A percentile compares a stretch with the other conserved stretches of the same genome.
Conservation (phyloP, 1,140 invertebrate species). For the Medauroidea extradentata region DNA sequence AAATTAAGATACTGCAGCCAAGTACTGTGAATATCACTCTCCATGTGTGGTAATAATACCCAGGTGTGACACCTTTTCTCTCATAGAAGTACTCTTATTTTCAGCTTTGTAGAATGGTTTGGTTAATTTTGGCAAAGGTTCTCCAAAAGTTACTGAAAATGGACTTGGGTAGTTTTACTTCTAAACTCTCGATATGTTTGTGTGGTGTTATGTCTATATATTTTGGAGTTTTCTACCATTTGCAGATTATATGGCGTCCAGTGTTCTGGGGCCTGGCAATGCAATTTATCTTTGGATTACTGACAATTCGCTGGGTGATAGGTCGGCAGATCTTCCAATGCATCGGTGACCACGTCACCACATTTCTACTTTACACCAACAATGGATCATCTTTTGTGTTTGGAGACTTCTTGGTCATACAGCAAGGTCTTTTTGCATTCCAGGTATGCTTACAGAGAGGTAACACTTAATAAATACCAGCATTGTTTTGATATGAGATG, state of each 20-base stretch:
- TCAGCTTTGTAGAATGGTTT: too few species aligned
- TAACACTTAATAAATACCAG: too few species aligned
- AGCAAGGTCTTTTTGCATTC: conserved; percentile 70
- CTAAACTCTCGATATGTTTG: not conserved
- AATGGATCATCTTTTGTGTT: conserved; percentile 83
- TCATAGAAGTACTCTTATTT: too few species aligned
- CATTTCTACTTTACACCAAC: conserved; percentile 74
- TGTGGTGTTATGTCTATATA: not conserved
- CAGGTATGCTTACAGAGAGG: conserved; percentile 55
- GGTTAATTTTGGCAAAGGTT: too few species aligned
- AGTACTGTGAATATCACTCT: too few species aligned
- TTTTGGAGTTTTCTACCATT: conserved; percentile 12
- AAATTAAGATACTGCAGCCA: too few species aligned
- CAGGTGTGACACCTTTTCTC: too few species aligned
- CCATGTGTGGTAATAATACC: too few species aligned
- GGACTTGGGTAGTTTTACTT: too few species aligned
- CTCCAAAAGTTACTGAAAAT: too few species aligned
- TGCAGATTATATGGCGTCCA: conserved; percentile 67
- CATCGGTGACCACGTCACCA: conserved; percentile 70
- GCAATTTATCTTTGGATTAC: conserved; percentile 81
- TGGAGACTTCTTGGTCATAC: conserved; percentile 59
- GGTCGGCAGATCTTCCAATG: conserved; percentile 76
- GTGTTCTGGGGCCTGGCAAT: conserved; percentile 75
- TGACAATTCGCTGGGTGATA: conserved; percentile 78
- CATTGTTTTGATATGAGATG: too few species aligned